A percentile compares a stretch with the other conserved stretches of the same genome.
These are phyloP conservation scores for Chrysopa pallens DNA, from an alignment of 1,140 invertebrate genomes.

Conservation along the genomic window DNA sequence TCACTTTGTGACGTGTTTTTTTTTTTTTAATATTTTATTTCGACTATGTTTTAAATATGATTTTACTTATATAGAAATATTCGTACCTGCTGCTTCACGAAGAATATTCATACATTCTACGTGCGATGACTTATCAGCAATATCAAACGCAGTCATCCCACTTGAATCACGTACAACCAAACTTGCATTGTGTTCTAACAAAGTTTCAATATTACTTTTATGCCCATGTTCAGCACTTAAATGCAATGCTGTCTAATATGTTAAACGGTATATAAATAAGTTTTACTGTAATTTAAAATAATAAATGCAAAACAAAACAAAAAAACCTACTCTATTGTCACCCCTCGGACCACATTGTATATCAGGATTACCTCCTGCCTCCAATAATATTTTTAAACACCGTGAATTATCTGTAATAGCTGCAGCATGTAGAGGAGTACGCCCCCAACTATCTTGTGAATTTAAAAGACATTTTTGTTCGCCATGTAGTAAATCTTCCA, in stretches of 20 bases:
- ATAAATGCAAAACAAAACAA: neutral
- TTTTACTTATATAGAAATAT: neutral
- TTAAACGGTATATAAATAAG: neutral
- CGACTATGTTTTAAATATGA: no score
- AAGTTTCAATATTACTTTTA: slow-evolving; percentile 41
- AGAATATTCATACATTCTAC: slow-evolving; percentile 43
- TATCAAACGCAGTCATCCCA: slow-evolving; percentile 49
- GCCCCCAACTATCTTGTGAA: slow-evolving; percentile 55
- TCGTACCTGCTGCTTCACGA: slow-evolving; percentile 45
- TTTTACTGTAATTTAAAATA: no score
- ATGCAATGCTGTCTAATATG: slow-evolving; percentile 55
- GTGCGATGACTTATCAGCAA: slow-evolving; percentile 59
- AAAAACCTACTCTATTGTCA: slow-evolving; percentile 28
- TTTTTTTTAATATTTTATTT: no score
- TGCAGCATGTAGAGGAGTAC: slow-evolving; percentile 70
- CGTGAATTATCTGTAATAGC: slow-evolving; percentile 71
- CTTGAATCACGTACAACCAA: slow-evolving; percentile 40
- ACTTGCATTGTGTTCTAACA: slow-evolving; percentile 51
- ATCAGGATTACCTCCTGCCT: slow-evolving; percentile 55
- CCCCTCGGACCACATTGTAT: slow-evolving; percentile 45
- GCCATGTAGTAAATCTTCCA: slow-evolving; percentile 63
- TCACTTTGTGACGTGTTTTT: no score
- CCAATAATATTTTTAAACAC: slow-evolving; percentile 54
- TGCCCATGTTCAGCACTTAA: slow-evolving; percentile 66
- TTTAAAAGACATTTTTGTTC: slow-evolving; percentile 49